These are phyloP conservation scores for Plebejus melissa DNA, from an alignment of 2,888 invertebrate species.

Conservation along the genomic window DNA sequence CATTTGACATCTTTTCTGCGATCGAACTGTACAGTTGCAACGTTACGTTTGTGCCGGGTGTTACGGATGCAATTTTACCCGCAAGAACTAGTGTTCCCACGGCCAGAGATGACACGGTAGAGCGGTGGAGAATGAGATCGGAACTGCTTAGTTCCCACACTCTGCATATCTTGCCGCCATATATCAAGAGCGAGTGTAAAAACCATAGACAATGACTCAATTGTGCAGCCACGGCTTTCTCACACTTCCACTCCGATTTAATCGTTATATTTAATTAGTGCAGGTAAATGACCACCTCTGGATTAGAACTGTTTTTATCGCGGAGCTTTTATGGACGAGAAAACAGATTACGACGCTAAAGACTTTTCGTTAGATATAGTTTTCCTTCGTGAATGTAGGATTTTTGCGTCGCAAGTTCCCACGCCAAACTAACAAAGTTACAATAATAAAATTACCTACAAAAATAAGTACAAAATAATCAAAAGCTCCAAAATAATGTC, in stretches of 20 bases:
- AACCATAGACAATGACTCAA: slow-evolving; percentile 74
- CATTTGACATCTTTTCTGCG: neutral
- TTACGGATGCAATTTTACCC: slow-evolving; percentile 30
- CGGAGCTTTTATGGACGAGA: neutral
- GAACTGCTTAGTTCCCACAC: slow-evolving; percentile 66
- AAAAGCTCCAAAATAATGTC: neutral
- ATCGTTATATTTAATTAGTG: slow-evolving; percentile 71
- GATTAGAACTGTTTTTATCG: slow-evolving; percentile 32
- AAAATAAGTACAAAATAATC: neutral
- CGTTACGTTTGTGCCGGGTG: neutral
- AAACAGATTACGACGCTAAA: neutral
- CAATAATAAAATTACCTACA: neutral
- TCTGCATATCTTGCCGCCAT: slow-evolving; percentile 76
- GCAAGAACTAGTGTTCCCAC: slow-evolving; percentile 54
- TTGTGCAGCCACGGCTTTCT: slow-evolving; percentile 76
- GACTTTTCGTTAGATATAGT: neutral
- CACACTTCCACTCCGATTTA: slow-evolving; percentile 68
- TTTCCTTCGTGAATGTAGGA: neutral
- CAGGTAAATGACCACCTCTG: slow-evolving; percentile 74
- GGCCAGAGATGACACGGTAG: slow-evolving; percentile 70
- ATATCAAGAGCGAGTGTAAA: slow-evolving; percentile 73
- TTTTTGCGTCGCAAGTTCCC: neutral
- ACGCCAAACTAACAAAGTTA: neutral
- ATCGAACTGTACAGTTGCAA: neutral
- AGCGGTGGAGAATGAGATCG: slow-evolving; percentile 66